Percentiles rank a stretch among this genome's conserved stretches.
These are phyloP conservation scores for Cremastobaeus sp. DNA, from an alignment of 2,888 invertebrate genomes.

Conservation along the genomic window DNA sequence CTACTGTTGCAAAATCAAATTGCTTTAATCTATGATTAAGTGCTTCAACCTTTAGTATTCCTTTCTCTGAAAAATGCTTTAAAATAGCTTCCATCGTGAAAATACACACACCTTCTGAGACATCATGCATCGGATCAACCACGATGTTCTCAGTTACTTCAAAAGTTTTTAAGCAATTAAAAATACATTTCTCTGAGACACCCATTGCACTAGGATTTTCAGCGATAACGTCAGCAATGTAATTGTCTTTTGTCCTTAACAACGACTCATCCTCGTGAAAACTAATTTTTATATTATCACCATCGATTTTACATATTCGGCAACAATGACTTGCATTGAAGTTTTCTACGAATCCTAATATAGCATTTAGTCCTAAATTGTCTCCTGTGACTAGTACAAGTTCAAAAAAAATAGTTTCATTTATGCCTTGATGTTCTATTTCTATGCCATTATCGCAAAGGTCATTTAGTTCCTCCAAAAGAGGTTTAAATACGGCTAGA, in stretches of 20 bases:
- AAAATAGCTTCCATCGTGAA: slow-evolving; percentile 17
- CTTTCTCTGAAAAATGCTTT: not conserved
- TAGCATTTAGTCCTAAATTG: slow-evolving; percentile 36
- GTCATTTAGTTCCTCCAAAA: slow-evolving; percentile 36
- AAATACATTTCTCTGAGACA: slow-evolving; percentile 31
- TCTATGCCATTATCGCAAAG: slow-evolving; percentile 7
- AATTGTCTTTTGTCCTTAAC: slow-evolving; percentile 19
- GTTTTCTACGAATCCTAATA: slow-evolving; percentile 43
- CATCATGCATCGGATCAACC: slow-evolving; percentile 11
- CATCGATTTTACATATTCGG: slow-evolving; percentile 37
- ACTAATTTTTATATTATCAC: too few species aligned
- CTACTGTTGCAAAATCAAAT: slow-evolving; percentile 11
- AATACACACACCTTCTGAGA: slow-evolving; percentile 4
- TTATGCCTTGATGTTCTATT: not conserved
- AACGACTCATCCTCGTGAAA: too few species aligned
- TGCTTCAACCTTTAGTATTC: slow-evolving; percentile 1
- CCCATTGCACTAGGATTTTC: slow-evolving; percentile 12
- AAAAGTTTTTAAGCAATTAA: slow-evolving; percentile 32
- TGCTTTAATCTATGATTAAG: slow-evolving; percentile 13
- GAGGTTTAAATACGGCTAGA: slow-evolving; percentile 10
- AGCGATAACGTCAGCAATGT: slow-evolving; percentile 23
- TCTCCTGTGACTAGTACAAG: slow-evolving; percentile 46
- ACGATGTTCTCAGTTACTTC: slow-evolving; percentile 14
- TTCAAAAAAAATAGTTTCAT: slow-evolving; percentile 30
- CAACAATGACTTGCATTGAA: slow-evolving; percentile 37